These are phyloP conservation scores for Mycogona germanica DNA, from an alignment of 2,888 invertebrate species.

Conservation along the genomic window DNA sequence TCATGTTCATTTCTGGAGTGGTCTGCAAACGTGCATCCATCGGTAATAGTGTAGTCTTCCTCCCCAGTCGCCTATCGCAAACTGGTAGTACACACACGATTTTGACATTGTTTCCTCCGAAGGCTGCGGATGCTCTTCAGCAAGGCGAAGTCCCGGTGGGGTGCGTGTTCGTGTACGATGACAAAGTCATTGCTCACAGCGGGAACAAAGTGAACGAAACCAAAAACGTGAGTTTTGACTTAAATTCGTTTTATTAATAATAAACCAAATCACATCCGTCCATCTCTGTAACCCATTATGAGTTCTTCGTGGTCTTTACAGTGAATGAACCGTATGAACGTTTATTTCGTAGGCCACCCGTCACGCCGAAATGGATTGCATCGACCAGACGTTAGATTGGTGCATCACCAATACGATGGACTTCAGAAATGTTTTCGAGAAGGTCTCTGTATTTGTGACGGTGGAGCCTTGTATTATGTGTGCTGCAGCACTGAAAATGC, in stretches of 20 bases:
- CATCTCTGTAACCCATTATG: not conserved
- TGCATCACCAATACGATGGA: constrained; percentile 46
- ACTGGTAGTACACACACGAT: no score
- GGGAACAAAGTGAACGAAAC: constrained; percentile 85
- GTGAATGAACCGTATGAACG: not conserved
- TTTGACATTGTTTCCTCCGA: not conserved
- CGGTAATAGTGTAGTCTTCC: no score
- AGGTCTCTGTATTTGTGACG: constrained; percentile 60
- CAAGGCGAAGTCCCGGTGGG: constrained; percentile 94
- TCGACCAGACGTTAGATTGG: constrained; percentile 59
- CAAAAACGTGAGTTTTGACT: constrained; percentile 48
- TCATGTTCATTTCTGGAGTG: no score
- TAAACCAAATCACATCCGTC: not conserved
- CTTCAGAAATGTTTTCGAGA: constrained; percentile 44
- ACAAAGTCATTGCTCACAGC: constrained; percentile 61
- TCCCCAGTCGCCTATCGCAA: no score
- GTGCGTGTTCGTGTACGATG: constrained; percentile 70
- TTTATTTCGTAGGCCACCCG: constrained; percentile 48
- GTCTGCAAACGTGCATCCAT: no score
- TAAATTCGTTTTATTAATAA: not conserved
- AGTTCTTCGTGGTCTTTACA: not conserved
- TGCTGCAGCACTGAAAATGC: constrained; percentile 50
- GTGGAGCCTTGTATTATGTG: constrained; percentile 99
- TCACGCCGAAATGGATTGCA: constrained; percentile 91
- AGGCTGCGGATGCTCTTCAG: constrained; percentile 60